These are phyloP conservation scores for Diarsia rubi DNA, from an alignment of 2,888 invertebrate genomes.

Conservation along the genomic window DNA sequence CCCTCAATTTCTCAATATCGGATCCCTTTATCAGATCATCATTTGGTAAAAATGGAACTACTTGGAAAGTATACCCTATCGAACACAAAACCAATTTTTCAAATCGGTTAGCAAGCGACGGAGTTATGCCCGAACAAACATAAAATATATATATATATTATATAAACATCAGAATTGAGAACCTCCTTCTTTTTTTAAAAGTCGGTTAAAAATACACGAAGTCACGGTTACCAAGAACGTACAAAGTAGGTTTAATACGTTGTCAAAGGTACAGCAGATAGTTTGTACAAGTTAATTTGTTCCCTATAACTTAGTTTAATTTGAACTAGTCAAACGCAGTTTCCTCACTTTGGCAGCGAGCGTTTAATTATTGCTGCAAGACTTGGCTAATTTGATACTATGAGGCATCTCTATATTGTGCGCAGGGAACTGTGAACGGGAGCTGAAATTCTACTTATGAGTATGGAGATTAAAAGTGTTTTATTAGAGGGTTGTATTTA, in stretches of 20 bases:
- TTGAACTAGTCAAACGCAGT: conserved; percentile 84
- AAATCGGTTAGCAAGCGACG: no score
- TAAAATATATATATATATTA: no score
- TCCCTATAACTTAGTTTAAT: conserved; percentile 84
- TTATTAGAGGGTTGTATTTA: conserved; percentile 14
- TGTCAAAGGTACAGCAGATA: conserved; percentile 71
- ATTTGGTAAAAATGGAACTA: no score
- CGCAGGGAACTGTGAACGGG: conserved; percentile 71
- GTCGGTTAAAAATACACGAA: conserved; percentile 19
- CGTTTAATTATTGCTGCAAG: conserved; percentile 86
- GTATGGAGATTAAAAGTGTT: conserved; percentile 39
- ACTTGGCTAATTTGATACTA: conserved; percentile 84
- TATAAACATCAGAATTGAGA: no score
- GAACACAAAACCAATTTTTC: no score
- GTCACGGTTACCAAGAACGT: conserved; percentile 6
- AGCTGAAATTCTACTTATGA: conserved; percentile 66
- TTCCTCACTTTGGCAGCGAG: conserved; percentile 73
- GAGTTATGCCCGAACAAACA: no score
- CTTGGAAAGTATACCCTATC: no score
- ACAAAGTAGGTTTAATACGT: conserved; percentile 63
- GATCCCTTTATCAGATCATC: no score
- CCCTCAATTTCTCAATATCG: no score
- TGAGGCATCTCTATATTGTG: conserved; percentile 79
- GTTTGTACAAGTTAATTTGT: conserved; percentile 81
- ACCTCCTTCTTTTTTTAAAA: no score